phyloP scores from a whole-genome alignment of 2,113 vertebrate genomes.

The Hippocampus comes region DNA sequence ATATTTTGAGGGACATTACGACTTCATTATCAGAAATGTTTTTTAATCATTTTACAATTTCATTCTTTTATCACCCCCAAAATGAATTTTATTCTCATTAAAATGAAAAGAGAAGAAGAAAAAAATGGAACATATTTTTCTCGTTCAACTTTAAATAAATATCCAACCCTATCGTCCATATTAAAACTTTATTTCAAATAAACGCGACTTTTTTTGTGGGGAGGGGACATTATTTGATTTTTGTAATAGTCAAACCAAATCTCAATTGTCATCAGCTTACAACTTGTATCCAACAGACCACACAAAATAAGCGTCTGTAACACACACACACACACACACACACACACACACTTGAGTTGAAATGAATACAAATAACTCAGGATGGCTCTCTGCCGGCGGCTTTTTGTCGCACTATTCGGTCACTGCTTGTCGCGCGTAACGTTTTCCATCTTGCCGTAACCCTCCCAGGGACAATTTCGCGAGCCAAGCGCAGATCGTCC shows the following conservation, averaged over 20 bases:
- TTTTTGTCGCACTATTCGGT: neutral
- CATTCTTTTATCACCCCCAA: neutral
- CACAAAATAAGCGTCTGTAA: no score
- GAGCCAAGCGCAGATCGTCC: neutral
- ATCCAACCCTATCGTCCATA: no score
- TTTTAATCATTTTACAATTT: neutral
- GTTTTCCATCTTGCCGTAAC: conserved; percentile 2
- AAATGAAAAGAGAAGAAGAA: neutral
- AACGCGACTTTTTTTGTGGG: no score
- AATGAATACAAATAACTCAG: neutral
- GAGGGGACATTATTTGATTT: no score
- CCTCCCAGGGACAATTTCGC: neutral
- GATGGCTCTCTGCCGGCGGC: neutral
- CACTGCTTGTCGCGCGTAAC: neutral
- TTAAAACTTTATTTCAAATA: no score
- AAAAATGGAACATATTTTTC: no score
- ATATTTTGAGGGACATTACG: no score
- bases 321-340: neutral
- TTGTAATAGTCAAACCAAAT: no score
- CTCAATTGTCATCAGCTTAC: neutral
- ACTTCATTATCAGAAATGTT: neutral
- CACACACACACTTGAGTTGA: neutral
- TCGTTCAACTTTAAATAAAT: no score
- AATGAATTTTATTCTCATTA: neutral
- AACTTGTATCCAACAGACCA: neutral